These are phyloP conservation scores for Heterotis niloticus DNA, from an alignment of 2,113 vertebrate genomes.

Conservation along the genomic window DNA sequence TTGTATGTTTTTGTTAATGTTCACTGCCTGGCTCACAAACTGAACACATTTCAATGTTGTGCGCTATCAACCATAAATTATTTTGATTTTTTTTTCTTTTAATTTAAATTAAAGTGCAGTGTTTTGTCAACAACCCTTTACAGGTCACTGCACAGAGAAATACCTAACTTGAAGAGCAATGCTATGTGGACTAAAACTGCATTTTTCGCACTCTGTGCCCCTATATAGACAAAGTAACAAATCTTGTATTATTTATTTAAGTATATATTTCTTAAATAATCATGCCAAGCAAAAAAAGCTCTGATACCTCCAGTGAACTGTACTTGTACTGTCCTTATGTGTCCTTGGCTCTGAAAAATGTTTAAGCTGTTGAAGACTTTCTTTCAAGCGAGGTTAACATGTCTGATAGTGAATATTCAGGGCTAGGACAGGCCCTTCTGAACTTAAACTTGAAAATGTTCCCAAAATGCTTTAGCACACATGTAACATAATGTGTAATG, in stretches of 20 bases:
- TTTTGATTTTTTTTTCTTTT: not conserved
- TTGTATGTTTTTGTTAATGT: constrained; percentile 2
- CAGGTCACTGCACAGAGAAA: not conserved
- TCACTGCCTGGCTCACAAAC: not conserved
- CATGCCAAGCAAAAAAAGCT: constrained; percentile 7
- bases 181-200: not conserved
- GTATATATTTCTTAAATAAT: constrained; percentile 17
- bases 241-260: constrained; percentile 26
- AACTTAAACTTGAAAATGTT: constrained; percentile 26
- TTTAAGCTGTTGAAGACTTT: not conserved
- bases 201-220: constrained; percentile 4
- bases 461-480: constrained; percentile 2
- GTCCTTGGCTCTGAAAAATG: not conserved
- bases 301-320: constrained; percentile 3
- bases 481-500: not conserved
- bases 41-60: not conserved
- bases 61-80: not conserved
- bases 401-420: constrained; percentile 4
- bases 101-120: not conserved
- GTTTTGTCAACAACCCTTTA: not conserved
- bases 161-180: not conserved
- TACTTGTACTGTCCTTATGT: not conserved
- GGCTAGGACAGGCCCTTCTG: not conserved
- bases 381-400: not conserved
- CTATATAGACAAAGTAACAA: constrained; percentile 7